Evolutionary conservation across 1,140 invertebrate genomes (phyloP).

Genomic region (Zaprionus africanus): DNA sequence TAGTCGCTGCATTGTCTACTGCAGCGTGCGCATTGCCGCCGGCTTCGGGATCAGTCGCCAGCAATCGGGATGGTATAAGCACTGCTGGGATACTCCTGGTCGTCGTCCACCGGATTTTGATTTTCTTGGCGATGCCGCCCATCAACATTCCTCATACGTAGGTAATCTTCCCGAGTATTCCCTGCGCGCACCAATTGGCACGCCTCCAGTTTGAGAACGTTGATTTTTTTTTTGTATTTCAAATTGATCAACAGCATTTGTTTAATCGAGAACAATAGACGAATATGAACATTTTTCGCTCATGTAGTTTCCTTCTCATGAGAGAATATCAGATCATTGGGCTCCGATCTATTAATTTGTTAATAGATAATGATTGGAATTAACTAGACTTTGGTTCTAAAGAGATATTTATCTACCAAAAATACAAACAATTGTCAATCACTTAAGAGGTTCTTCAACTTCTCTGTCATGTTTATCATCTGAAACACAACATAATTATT

Average conservation of each 20-base stretch:
- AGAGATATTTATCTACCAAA: too few relatives aligned
- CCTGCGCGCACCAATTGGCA: neutral
- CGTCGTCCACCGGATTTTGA: conserved; percentile 16
- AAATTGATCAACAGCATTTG: neutral
- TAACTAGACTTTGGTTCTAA: too few relatives aligned
- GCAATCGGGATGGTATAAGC: conserved; percentile 58
- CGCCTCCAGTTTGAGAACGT: neutral
- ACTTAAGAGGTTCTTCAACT: neutral
- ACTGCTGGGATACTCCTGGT: conserved; percentile 57
- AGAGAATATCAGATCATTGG: too few relatives aligned
- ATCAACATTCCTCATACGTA: too few relatives aligned
- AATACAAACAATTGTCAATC: neutral
- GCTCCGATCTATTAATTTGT: too few relatives aligned
- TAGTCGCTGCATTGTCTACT: conserved; percentile 25
- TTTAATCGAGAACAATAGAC: neutral
- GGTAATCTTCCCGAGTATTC: neutral
- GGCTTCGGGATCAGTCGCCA: conserved; percentile 59
- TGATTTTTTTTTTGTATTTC: neutral
- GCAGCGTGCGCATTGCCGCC: conserved; percentile 33
- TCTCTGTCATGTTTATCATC: neutral
- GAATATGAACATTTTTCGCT: neutral
- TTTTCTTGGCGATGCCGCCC: neutral
- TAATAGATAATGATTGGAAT: too few relatives aligned
- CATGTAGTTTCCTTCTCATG: too few relatives aligned
- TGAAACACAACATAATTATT: neutral